These are phyloP conservation scores for Oscheius myriophilus DNA, from an alignment of 2,888 invertebrate genomes.

Conservation along the genomic window DNA sequence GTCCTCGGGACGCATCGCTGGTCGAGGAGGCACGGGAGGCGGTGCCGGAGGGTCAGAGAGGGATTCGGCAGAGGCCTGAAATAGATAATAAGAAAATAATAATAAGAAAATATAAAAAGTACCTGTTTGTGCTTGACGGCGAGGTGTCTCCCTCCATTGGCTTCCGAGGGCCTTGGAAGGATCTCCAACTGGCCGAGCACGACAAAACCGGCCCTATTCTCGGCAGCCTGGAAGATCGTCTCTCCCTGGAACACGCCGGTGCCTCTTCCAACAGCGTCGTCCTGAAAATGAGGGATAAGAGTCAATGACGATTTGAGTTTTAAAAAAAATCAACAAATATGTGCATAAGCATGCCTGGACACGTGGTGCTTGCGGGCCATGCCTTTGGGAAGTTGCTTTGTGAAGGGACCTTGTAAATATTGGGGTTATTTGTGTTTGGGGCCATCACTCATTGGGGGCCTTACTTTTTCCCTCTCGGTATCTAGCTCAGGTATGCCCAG, in stretches of 20 bases:
- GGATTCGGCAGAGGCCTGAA: slow-evolving; percentile 30
- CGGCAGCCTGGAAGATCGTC: slow-evolving; percentile 73
- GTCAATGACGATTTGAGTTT: neutral
- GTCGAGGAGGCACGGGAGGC: slow-evolving; percentile 53
- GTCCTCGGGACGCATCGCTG: slow-evolving; percentile 46
- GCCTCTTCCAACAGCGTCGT: slow-evolving; percentile 75
- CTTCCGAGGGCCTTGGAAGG: slow-evolving; percentile 11
- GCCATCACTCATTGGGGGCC: no score
- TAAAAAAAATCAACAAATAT: neutral
- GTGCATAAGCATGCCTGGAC: no score
- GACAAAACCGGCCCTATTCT: slow-evolving; percentile 74
- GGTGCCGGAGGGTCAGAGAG: slow-evolving; percentile 31
- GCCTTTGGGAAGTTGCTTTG: no score
- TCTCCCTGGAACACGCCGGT: slow-evolving; percentile 75
- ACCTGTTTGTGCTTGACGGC: slow-evolving; percentile 27
- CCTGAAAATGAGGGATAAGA: slow-evolving; percentile 69
- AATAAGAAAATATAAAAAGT: neutral
- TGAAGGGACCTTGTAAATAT: no score
- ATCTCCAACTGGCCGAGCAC: slow-evolving; percentile 71
- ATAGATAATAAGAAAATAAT: neutral
- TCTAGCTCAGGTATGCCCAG: no score
- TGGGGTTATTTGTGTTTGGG: no score
- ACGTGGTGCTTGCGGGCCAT: no score
- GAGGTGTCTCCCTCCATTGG: neutral
- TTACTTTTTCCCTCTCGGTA: no score